A percentile compares a stretch with the other conserved stretches of the same genome.
phyloP scores from a whole-genome alignment of 2,888 invertebrate genomes.

The Eueremaeus valkanovi region DNA sequence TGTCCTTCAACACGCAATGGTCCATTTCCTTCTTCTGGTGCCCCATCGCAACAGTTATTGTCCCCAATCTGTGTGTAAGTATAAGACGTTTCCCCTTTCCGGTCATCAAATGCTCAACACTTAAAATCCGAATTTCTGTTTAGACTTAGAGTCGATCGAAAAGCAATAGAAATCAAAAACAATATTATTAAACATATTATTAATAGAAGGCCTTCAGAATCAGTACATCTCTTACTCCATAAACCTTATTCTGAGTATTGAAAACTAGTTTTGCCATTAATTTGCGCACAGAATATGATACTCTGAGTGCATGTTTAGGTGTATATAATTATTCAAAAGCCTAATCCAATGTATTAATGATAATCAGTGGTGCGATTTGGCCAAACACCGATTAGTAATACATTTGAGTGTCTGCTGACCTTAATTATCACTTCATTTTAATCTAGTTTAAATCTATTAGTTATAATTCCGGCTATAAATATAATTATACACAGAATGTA shows the following conservation, averaged over 20 bases:
- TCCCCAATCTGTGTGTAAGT: neutral
- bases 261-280: neutral
- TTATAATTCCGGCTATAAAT: too few species aligned
- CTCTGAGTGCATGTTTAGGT: too few species aligned
- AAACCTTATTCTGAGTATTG: neutral
- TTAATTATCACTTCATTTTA: slow-evolving; percentile 1
- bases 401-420: neutral
- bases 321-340: neutral
- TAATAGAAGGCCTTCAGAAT: neutral
- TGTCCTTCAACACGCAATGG: slow-evolving; percentile 18
- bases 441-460: neutral
- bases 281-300: neutral
- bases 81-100: slow-evolving; percentile 1
- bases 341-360: neutral
- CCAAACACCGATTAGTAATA: neutral
- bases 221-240: neutral
- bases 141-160: too few species aligned
- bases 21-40: slow-evolving; percentile 15
- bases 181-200: neutral
- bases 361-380: neutral
- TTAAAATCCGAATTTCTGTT: neutral
- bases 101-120: neutral
- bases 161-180: too few species aligned
- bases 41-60: neutral
- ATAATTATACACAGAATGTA: too few species aligned